Percentiles rank a stretch among this genome's conserved stretches.
These are phyloP conservation scores for Busseola fusca DNA, from an alignment of 2,888 invertebrate species.

Conservation along the genomic window DNA sequence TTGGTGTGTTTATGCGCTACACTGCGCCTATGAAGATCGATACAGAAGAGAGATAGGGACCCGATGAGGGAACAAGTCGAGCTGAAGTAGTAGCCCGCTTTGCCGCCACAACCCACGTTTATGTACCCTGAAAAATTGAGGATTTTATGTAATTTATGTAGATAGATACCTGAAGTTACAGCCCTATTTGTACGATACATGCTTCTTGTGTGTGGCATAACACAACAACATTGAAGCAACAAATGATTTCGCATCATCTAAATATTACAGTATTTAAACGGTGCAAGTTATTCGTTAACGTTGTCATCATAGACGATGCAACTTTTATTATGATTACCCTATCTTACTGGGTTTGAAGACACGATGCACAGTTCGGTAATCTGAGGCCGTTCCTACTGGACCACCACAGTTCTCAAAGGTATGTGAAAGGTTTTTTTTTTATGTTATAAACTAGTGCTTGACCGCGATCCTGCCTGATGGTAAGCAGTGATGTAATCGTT, in stretches of 20 bases:
- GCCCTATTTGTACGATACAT: not conserved
- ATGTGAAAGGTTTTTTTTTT: no score
- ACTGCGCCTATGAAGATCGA: conserved; percentile 93
- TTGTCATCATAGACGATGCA: no score
- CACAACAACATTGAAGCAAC: no score
- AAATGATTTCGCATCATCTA: not conserved
- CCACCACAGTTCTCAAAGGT: not conserved
- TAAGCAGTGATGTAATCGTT: no score
- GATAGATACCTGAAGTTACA: not conserved
- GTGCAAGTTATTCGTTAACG: no score
- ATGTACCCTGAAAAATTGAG: conserved; percentile 90
- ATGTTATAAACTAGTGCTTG: no score
- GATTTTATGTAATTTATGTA: not conserved
- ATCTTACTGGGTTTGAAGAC: not conserved
- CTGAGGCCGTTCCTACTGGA: not conserved
- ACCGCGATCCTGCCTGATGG: no score
- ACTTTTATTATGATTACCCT: no score
- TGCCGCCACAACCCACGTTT: conserved; percentile 93
- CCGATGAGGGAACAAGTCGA: conserved; percentile 94
- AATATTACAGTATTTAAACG: no score
- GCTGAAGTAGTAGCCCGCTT: conserved; percentile 95
- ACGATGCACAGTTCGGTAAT: not conserved
- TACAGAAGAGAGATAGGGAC: conserved; percentile 93
- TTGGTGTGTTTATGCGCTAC: conserved; percentile 92
- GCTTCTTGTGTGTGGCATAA: no score